Base-by-base conservation (phyloP, 2,797 vertebrate species). In the Gallirallus australis region DNA sequence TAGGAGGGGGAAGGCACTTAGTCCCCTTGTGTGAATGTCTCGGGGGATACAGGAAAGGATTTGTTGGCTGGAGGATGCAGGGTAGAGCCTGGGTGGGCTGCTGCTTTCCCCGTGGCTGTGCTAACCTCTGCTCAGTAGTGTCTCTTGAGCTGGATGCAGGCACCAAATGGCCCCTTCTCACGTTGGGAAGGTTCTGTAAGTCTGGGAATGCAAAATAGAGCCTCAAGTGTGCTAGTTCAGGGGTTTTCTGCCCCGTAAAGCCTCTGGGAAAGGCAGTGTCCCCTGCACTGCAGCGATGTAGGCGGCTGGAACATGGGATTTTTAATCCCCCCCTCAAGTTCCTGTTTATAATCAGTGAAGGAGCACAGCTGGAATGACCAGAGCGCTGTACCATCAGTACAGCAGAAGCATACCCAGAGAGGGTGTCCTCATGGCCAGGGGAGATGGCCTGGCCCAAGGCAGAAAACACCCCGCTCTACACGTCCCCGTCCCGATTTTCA, bases 1-100 rank as follows among this genome's bases (percentile, higher is more conserved):
- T 82, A 86, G 68, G 69, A 94, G 70, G 90, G 91, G 80, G 94
- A 50, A 63, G 52, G 69, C 78, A 1, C 6, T 90, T 47, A 68
- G 76, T 59, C 28, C 28, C 68, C 37, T 24, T 70, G n/a, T 15
- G 57, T 50, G 13, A 24, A 17, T 0, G 1, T 39, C 82, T 83
- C 19, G 54, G 70, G 92, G 80, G 75, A 7, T 12, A 4, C 37
- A 7, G 4, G 3, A 4, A 15, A 56, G 72, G 77, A 45, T 82
- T 91, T 73, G 3, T 56, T 81, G 60, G 27, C 45, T 37, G 19
- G 20, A 81, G 42, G 60, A 16, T 3, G 5, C 66, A 57, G 65
- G 83, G 61, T 8, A 77, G 77, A 94, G 59, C 9, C 2, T 30
- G 61, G 27, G 5, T 54, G 40, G 54, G 54, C 82, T 31, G 1